Base-by-base conservation (phyloP, 2,113 vertebrate species). In the Atrichornis clamosus region DNA sequence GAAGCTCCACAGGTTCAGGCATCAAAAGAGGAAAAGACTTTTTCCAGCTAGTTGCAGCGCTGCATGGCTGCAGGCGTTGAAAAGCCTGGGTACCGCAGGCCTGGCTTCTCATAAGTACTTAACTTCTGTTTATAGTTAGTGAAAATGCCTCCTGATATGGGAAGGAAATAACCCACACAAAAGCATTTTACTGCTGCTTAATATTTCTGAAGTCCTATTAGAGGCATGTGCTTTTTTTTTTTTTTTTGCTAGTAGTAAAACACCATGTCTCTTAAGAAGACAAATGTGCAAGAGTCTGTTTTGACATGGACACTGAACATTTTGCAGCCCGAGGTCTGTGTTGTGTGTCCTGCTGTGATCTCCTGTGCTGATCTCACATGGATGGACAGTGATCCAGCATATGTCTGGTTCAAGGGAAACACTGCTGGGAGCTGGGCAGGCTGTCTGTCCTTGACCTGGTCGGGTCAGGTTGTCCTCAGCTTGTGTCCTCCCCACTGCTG, bases 21-120 rank as follows among this genome's bases (percentile, higher is more conserved):
- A 90, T 84, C 83, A 88, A 89, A 96, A 89, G 75, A 91, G 93
- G 95, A 91, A 92, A 94, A 86, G 47, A 41, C 73, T 87, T 88
- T 78, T 88, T 85, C 82, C 75, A 94, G 72, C 76, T 88, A 76
- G 42, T 82, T 79, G 77, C 75, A 75, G 39, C 0, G 0, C 64
- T 83, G 85, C 20, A 13, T 87, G 85, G 70, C 95, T 96, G 59
- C 67, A 88, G 92, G 90, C 87, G 24, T 50, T 27, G 63, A 77
- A 90, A 85, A 90, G 42, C 75, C 56, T 64, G 56, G 60, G 84
- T 89, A 81, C 84, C 4, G 3, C 44, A 56, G 74, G 90, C 72
- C 70, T 84, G 75, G 55, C 85, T 92, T 70, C 84, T 95, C 78
- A 47, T 4, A 3, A 70, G 37, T 68, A 32, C 78, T 93, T 90